Evolutionary conservation across 2,113 vertebrate genomes (phyloP).

Genomic region (Periophthalmodon schlosseri): DNA sequence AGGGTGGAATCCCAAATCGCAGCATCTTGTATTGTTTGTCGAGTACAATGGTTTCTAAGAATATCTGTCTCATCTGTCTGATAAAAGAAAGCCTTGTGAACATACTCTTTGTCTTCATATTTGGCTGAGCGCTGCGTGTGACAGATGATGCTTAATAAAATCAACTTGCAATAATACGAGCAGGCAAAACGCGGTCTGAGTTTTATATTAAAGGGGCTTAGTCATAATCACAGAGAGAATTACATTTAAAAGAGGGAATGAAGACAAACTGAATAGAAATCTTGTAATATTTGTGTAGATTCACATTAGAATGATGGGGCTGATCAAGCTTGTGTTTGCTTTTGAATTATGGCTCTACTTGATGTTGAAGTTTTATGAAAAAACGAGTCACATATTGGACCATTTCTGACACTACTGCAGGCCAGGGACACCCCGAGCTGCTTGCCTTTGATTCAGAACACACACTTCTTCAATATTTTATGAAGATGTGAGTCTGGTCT

Average conservation of each 20-base stretch:
- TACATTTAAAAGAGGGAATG: not conserved
- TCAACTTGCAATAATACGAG: not conserved
- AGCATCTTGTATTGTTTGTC: constrained; percentile 17
- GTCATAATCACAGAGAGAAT: not conserved
- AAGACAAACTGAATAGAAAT: not conserved
- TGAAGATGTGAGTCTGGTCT: no score
- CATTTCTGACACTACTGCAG: no score
- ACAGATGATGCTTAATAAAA: not conserved
- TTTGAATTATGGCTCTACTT: no score
- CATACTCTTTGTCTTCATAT: not conserved
- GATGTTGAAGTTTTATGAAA: no score
- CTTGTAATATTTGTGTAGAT: not conserved
- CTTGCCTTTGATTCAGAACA: no score
- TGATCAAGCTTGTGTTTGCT: no score
- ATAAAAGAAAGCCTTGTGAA: not conserved
- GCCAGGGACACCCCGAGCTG: no score
- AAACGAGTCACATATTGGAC: no score
- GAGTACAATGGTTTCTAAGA: constrained; percentile 19
- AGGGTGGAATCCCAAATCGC: constrained; percentile 30
- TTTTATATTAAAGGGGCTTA: not conserved
- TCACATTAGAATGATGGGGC: not conserved
- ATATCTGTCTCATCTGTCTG: not conserved
- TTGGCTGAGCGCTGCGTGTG: not conserved
- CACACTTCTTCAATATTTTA: no score
- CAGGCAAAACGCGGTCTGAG: not conserved